Base-by-base conservation (phyloP, 2,888 invertebrate genomes). In the Oligia fasciuncula region DNA sequence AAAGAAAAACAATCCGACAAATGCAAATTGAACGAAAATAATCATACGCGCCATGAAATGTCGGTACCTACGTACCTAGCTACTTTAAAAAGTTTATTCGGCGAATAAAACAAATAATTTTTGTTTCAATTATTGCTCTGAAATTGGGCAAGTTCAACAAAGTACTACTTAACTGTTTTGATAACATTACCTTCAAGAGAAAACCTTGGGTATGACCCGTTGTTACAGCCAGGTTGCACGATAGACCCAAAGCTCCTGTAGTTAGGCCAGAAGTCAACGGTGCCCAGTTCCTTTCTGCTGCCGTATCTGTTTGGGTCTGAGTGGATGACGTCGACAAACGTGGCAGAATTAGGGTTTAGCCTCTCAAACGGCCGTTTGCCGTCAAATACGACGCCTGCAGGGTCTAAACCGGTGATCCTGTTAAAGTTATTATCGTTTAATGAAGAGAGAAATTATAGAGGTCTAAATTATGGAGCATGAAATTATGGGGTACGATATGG, bases 241-340 rank as follows among this genome's bases (percentile, higher is more conserved):
- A 95, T 93, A 1, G 88, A 81, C 0, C 95, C 94, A 5, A 85
- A 4, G n/a, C 62, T 85, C 76, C 85, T 93, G 78, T 89, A 96
- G 88, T 96, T 96, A 2, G 96, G 95, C 96, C 96, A 96, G 84
- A 95, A 96, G 85, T 96, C 96, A 2, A 96, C 94, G 2, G 94
- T 92, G 0, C 96, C 96, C 13, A 93, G 69, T 5, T 92, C 80
- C 23, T 74, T 89, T 46, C 81, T 93, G 71, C 87, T 92, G 1
- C 96, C 96, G 79, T 94, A 96, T 85, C 93, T 94, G 87, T 89
- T 93, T 0, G 96, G 95, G 85, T 96, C 96, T 0, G 95, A 92
- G 82, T 96, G 96, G 23, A 96, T 88, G 4, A 94, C 93, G 4
- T 91, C 88, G 4, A 96, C 96, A 40, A 92, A 93, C 9, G 68